Base-by-base conservation (phyloP, 2,888 invertebrate species). In the Tenodera sinensis region DNA sequence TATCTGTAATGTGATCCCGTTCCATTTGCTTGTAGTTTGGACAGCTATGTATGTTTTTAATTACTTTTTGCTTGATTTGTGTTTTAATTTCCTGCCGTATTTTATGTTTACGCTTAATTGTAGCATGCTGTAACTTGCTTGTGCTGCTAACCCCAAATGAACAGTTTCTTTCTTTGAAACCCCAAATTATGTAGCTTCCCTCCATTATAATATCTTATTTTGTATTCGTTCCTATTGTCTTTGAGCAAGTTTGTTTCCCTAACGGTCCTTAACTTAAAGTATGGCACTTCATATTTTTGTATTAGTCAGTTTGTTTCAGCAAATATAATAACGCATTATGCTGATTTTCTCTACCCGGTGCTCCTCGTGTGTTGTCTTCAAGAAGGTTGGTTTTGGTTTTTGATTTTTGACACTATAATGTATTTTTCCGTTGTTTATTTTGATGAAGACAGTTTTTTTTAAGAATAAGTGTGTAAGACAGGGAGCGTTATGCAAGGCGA, bases 261-360 rank as follows among this genome's bases (percentile, higher is more conserved):
- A 85, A 71, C 85, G 47, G 85, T 85, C 85, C 85, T 88, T 42
- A 84, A 88, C 20, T 87, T 87, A 89, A 91, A 92, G 92, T 92
- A 92, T 92, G 92, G 93, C 93, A 93, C 93, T 93, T 93, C 92
- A 93, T 93, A 93, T 92, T 91, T 91, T 90, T 90, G 90, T 88
- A 85, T 85, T 83, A 88, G 87, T 85, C 42, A 82, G 54, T 34
- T 27, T 84, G 71, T 82, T 84, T 42, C n/a, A 25, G 89, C 88
- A 90, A 91, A 90, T 88, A 88, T 85, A 85, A 27, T 71, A 89
- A 25, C 6, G 30, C 54, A 86, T 42, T 30, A 42, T 25, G 54
- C 54, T 20, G 25, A 25, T 71, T 71, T 71, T 71, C 54, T 71
- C 54, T 71, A 71, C 25, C 54, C 54, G 54, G 54, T 20, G 54